Evolutionary conservation across 2,888 invertebrate species (phyloP), one percentile per base, ranked within the genome.

Genomic region (Lasioglossum marginatum): DNA sequence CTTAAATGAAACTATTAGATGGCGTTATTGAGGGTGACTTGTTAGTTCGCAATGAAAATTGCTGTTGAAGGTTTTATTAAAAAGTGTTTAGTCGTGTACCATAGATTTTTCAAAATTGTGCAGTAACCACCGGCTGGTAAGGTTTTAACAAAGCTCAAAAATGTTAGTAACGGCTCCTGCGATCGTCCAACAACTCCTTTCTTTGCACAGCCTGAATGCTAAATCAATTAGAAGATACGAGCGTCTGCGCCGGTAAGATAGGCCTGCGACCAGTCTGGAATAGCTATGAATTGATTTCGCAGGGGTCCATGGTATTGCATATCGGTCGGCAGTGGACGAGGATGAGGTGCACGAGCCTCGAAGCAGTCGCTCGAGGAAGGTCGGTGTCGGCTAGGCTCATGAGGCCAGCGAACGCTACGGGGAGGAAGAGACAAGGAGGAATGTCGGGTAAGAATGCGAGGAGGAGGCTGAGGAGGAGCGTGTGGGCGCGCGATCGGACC

Each of bases 371-470:
- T 31, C 34, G 48, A 43, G 84, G 85, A 83, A 79, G 78, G 75
- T 75, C 78, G 81, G 76, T 60, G n/a, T 37, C n/a, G 66, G 37
- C 52, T 57, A 68, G 70, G 73, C 27, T 45, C 74, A 23, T 2
- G 76, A 57, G 81, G 81, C 84, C 88, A 82, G 87, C 88, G 87
- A 82, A 87, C 79, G 80, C 37, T 74, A 73, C 82, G 77, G 85
- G 82, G 79, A 85, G 82, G 87, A 83, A 71, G 77, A 82, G 77
- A 82, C 81, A 79, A 80, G 83, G 82, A 87, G 89, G 89, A 88
- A 88, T 87, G 89, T n/a, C 74, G 84, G 68, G 83, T 80, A 84
- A 81, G 89, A 86, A 88, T 89, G 88, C 74, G 81, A 77, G 81
- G 68, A 23, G 77, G 68, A 79, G 74, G 83, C 4, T 8, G 68